Evolutionary conservation across 2,113 vertebrate species (phyloP).

Genomic region (Myiozetetes cayanensis): DNA sequence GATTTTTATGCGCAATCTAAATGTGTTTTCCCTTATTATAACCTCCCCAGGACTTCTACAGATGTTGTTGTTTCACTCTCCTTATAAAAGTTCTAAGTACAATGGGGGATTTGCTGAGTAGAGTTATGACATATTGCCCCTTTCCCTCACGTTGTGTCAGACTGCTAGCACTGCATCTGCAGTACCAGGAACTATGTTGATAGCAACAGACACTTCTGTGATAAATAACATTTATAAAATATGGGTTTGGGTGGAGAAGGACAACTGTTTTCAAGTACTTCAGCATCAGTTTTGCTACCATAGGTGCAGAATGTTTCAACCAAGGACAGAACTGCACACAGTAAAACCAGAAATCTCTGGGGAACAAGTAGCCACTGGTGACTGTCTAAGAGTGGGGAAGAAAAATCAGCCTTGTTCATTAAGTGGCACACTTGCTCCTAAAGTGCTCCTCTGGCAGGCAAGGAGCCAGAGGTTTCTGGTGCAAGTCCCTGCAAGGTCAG

Average conservation of each 20-base stretch:
- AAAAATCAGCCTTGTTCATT: background rate
- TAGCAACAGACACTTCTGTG: background rate
- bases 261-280: background rate
- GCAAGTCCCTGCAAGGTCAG: conserved; percentile 54
- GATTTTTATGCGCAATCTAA: background rate
- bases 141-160: rapidly evolving
- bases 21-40: background rate
- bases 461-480: background rate
- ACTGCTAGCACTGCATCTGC: background rate
- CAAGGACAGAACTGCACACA: background rate
- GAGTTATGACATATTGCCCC: background rate
- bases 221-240: background rate
- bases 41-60: background rate
- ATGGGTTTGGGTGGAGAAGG: background rate
- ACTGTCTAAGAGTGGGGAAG: background rate
- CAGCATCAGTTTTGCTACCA: background rate
- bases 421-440: background rate
- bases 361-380: background rate
- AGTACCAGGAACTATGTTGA: background rate
- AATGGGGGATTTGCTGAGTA: background rate
- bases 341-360: background rate
- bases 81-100: background rate
- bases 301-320: background rate
- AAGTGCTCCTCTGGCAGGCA: background rate
- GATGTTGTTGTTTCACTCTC: background rate